Evolutionary conservation across 2,113 vertebrate species (phyloP).

Genomic region (Muntiacus reevesi): DNA sequence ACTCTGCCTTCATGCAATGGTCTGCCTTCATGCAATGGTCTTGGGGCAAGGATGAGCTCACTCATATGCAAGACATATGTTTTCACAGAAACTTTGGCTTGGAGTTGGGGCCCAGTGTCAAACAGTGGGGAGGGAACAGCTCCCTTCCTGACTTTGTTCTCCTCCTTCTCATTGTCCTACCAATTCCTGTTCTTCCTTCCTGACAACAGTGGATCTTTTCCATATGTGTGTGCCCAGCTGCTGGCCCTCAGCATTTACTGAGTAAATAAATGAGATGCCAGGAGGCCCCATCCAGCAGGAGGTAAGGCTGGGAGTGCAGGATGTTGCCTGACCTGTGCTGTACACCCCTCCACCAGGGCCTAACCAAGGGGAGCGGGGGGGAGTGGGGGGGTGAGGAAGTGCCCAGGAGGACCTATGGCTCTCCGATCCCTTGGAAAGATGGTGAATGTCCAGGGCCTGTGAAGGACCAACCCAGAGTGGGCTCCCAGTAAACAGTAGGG

Average conservation of each 20-base stretch:
- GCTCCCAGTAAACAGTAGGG: no score
- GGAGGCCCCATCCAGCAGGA: not conserved
- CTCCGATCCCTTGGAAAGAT: no score
- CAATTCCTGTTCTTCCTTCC: not conserved
- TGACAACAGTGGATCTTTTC: not conserved
- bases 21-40: not conserved
- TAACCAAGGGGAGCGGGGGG: not conserved
- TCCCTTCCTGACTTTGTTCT: not conserved
- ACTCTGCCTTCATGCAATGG: no score
- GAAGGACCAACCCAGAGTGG: not conserved
- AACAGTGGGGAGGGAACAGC: not conserved
- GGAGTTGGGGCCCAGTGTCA: accelerated
- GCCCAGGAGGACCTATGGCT: not conserved
- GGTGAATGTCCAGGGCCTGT: not conserved
- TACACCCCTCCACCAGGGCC: not conserved
- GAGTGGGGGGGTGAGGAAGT: not conserved
- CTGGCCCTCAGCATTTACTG: not conserved
- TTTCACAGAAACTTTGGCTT: not conserved
- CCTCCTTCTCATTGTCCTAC: not conserved
- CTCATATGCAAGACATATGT: not conserved
- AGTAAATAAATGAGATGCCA: not conserved
- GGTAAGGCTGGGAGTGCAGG: no score
- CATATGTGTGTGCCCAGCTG: not conserved
- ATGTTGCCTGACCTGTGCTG: not conserved
- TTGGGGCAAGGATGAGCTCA: not conserved